Base-by-base conservation (phyloP, 2,113 vertebrate species). In the Otus sunia region DNA sequence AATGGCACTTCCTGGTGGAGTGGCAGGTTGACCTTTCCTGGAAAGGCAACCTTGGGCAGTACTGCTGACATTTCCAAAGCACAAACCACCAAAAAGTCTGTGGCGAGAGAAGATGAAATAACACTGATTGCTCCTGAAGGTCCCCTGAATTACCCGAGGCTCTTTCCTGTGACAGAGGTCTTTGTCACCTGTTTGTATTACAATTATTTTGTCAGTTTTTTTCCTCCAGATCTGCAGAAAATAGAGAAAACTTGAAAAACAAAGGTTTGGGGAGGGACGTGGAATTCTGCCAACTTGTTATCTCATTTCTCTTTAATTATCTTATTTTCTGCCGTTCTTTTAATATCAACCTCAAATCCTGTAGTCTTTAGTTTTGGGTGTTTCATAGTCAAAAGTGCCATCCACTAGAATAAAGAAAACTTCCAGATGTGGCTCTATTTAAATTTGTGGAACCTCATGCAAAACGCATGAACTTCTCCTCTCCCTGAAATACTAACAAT, bases 31-130 rank as follows among this genome's bases (percentile, higher is more conserved):
- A 95, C 82, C 95, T 95, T 97, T 92, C 63, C 73, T 37, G 55
- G 39, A 52, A 56, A 75, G 56, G 39, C 3, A 13, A 89, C 59
- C 72, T 55, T 71, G 76, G 36, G 66, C 85, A 39, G 53, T 29
- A 41, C 67, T 34, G 60, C 29, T 95, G 95, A 96, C 96, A 91
- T 96, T 96, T 94, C 62, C 63, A 27, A 68, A 52, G 52, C 52
- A 23, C 41, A 50, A 84, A 60, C 23, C 58, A 43, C 47, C 52
- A 45, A 82, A 71, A 77, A 62, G 45, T 30, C 41, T 22, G 25
- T 2, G 3, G 43, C 52, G 85, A 76, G 71, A 88, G 84, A 55
- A 77, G 66, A 41, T 5, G 19, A 64, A 85, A 39, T 32, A 50
- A 89, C 26, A 4, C 26, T 64, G 73, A 93, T 91, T 2, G 3